Evolutionary conservation across 1,140 invertebrate genomes (phyloP), one percentile per base, ranked within the genome.

Genomic region (Globodera rostochiensis): DNA sequence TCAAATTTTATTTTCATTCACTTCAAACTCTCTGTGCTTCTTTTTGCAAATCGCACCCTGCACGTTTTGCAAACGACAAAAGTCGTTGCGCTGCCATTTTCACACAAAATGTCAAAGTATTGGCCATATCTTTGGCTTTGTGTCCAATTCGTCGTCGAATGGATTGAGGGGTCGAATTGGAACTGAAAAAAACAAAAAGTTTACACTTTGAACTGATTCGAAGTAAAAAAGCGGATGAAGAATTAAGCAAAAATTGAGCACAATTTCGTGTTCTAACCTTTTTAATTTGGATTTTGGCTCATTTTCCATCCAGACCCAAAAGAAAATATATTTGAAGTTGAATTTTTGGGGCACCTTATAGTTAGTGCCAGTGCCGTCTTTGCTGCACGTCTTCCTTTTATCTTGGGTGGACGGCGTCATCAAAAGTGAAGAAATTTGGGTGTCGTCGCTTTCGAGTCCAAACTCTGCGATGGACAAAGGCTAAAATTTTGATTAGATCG

Each of bases 81-180:
- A 19, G 13, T 64, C 19, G 57, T 64, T 64, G 57, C 19, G 57
- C 57, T 64, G 57, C 57, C 57, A 64, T 64, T 64, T 64, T 64
- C 57, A 15, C 57, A 64, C 57, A 64, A 64, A 64, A 64, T 64
- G 57, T 64, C 57, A 64, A 64, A 64, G 57, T 64, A 64, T 19
- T 64, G 57, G 57, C 57, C 57, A 15, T 64, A 64, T 11, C 57
- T 19, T 64, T 64, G 57, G 57, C 57, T 64, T 64, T 64, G 57
- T 64, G 57, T 15, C 57, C 57, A 64, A 64, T 64, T 64, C 6
- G 57, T 64, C 13, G 57, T 64, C 57, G 57, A 64, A 64, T 64
- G 57, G 5, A 64, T 64, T 0, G 4, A 5, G 0, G 57, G 57
- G 19, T 64, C 15, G 0, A 64, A 64, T n/a, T 64, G 57, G 57